Percentiles rank a stretch among this genome's conserved stretches.
These are phyloP conservation scores for Tachyglossus aculeatus DNA, from an alignment of 2,797 vertebrate species.

Conservation along the genomic window DNA sequence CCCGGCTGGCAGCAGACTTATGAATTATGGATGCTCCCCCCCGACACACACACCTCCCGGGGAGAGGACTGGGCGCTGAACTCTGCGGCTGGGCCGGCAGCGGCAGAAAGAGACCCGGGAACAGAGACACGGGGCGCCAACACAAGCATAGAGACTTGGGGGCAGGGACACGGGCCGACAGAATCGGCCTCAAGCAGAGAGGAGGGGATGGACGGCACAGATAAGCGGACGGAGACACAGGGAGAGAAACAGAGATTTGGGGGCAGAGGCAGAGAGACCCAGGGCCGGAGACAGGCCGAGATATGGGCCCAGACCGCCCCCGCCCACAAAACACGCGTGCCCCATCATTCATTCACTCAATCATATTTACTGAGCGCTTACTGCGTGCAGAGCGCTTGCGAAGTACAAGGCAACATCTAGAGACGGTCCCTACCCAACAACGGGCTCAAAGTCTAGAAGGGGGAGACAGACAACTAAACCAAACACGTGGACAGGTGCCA, in stretches of 20 bases:
- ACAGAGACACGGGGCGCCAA: constrained; percentile 29
- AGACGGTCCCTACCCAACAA: too few relatives aligned
- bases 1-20: too few relatives aligned
- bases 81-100: background rate
- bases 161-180: background rate
- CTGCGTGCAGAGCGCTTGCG: too few relatives aligned
- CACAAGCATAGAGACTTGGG: background rate
- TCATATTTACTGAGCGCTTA: too few relatives aligned
- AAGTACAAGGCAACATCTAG: too few relatives aligned
- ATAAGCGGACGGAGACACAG: background rate
- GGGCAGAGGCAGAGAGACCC: background rate
- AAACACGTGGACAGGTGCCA: too few relatives aligned
- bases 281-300: background rate
- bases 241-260: background rate
- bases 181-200: background rate
- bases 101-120: constrained; percentile 28
- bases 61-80: constrained; percentile 24
- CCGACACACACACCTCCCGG: too few relatives aligned
- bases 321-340: too few relatives aligned
- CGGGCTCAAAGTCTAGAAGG: too few relatives aligned
- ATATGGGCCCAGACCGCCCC: background rate
- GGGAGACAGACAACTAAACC: too few relatives aligned
- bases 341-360: too few relatives aligned
- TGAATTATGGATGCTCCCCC: too few relatives aligned
- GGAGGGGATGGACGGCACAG: background rate